A percentile compares a stretch with the other conserved stretches of the same genome.
Evolutionary conservation across 2,797 vertebrate species (phyloP).

Genomic region (Manis javanica): DNA sequence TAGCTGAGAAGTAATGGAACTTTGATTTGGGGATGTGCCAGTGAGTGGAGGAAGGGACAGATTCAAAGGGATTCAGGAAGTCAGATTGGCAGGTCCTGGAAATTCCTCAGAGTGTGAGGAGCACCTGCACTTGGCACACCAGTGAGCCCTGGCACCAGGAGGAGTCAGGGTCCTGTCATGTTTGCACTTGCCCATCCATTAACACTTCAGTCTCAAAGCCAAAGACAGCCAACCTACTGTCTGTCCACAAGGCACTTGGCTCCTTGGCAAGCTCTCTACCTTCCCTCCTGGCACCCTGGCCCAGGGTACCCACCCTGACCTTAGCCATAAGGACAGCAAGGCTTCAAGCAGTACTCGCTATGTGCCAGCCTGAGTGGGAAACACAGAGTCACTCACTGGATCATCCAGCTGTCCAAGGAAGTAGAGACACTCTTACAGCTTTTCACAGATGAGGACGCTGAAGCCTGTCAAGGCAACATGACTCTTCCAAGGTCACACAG

Average conservation of each 20-base stretch:
- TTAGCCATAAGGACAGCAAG: not conserved
- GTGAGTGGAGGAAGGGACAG: not conserved
- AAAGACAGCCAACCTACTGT: not conserved
- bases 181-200: not conserved
- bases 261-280: not conserved
- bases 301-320: not conserved
- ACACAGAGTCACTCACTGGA: not conserved
- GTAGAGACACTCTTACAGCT: not conserved
- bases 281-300: not conserved
- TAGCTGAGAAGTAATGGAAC: not conserved
- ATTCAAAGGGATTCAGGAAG: not conserved
- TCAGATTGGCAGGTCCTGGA: not conserved
- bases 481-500: not conserved
- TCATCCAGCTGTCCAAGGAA: not conserved
- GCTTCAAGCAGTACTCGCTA: not conserved
- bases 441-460: not conserved
- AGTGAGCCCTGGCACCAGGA: not conserved
- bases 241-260: not conserved
- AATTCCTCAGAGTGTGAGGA: not conserved
- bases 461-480: not conserved
- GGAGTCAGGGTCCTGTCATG: not conserved
- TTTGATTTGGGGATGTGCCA: constrained; percentile 50
- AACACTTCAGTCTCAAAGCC: not conserved
- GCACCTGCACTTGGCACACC: not conserved
- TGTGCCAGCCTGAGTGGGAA: not conserved